phyloP scores from a whole-genome alignment of 1,140 invertebrate genomes.

The Ips typographus region DNA sequence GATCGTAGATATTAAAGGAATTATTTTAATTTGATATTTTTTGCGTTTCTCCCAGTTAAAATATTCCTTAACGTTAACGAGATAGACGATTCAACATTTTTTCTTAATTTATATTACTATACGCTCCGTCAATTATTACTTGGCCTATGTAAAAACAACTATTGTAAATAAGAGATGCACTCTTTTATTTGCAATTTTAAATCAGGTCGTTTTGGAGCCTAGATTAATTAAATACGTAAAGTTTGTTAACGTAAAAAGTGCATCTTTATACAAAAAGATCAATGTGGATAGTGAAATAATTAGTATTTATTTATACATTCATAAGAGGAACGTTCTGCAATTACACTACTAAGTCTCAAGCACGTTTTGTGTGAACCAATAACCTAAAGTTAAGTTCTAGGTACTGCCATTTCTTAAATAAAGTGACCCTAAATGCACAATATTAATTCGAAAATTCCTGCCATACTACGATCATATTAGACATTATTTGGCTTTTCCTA shows the following conservation, averaged over 20 bases:
- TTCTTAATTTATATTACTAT: too few relatives aligned
- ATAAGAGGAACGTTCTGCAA: neutral
- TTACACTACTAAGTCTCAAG: neutral
- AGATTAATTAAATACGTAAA: neutral
- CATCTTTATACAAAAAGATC: neutral
- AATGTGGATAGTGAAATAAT: constrained; percentile 1
- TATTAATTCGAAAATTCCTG: neutral
- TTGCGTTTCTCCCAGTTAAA: too few relatives aligned
- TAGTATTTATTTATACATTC: neutral
- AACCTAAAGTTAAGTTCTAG: too few relatives aligned
- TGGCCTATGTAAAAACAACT: too few relatives aligned
- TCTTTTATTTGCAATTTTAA: too few relatives aligned
- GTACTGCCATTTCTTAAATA: constrained; percentile 3
- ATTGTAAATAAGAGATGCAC: too few relatives aligned
- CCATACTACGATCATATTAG: neutral
- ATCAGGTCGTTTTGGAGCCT: neutral
- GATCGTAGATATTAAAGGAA: too few relatives aligned
- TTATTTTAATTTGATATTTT: too few relatives aligned
- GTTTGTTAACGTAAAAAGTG: neutral
- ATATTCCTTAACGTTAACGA: too few relatives aligned
- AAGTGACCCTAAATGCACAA: neutral
- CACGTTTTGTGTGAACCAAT: too few relatives aligned
- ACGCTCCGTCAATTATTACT: too few relatives aligned
- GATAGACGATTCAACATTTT: too few relatives aligned
- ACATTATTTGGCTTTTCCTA: neutral